Conservation (phyloP, 1,140 invertebrate genomes). For the Cryptotermes secundus region DNA sequence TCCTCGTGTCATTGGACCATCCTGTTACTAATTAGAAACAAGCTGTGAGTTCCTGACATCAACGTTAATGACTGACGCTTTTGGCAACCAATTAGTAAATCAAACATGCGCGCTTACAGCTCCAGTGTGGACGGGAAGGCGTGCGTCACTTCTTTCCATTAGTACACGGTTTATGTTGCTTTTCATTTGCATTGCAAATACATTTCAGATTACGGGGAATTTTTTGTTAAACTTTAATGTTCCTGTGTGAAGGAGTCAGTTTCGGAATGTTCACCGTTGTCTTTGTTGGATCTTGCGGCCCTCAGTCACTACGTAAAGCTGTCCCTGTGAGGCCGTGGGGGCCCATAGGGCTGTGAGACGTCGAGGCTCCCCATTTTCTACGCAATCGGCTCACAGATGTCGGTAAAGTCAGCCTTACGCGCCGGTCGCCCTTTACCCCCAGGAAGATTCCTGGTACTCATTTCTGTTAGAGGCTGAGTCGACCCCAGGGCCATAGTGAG, state of each 20-base stretch:
- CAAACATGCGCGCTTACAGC: background rate
- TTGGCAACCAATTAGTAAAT: background rate
- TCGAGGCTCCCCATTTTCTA: too few relatives aligned
- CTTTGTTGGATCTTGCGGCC: too few relatives aligned
- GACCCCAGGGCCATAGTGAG: too few relatives aligned
- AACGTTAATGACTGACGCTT: background rate
- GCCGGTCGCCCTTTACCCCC: too few relatives aligned
- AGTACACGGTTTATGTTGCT: background rate
- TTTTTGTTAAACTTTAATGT: background rate
- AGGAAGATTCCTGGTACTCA: too few relatives aligned
- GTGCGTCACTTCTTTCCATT: background rate
- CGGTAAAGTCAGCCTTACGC: too few relatives aligned
- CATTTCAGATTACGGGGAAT: background rate
- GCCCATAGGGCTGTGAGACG: too few relatives aligned
- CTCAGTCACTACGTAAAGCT: too few relatives aligned
- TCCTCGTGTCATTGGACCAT: background rate
- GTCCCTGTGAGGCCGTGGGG: too few relatives aligned
- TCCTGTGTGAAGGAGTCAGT: background rate
- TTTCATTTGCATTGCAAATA: background rate
- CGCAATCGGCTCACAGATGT: too few relatives aligned
- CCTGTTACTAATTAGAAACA: background rate
- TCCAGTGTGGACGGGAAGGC: background rate
- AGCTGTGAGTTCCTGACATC: background rate
- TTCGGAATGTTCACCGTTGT: background rate
- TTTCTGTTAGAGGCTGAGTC: too few relatives aligned